Evolutionary conservation across 2,888 invertebrate genomes (phyloP), one percentile per base, ranked within the genome.

Genomic region (Salticus scenicus): DNA sequence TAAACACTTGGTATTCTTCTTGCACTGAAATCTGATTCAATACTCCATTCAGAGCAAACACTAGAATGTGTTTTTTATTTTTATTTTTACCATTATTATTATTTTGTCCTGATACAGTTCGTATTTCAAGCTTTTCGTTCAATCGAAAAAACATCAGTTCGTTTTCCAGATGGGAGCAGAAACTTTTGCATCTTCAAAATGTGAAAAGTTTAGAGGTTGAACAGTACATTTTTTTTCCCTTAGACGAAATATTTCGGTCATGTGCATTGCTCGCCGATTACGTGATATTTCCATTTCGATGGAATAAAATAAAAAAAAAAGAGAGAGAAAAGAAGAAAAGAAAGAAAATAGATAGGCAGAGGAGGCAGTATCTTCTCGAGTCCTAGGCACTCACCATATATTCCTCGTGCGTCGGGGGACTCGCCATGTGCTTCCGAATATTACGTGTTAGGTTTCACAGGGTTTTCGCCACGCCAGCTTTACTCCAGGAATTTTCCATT

Each of bases 401-500:
- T 41, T 66, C 76, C 77, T 66, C 63, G 42, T 78, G 57, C 69
- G 79, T 71, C 80, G 37, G 31, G 86, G 86, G 86, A 80, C 75
- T 33, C 47, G 76, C 37, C 80, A 71, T 79, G 80, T 86, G 86
- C 86, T 80, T 71, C 63, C 75, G 78, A 79, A 85, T 85, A 85
- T 85, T 79, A 85, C 86, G 86, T 80, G 80, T 86, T 80, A 80
- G 86, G 80, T 86, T 86, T 84, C 84, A 78, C 78, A 78, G 84
- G 84, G 84, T 84, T 84, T 77, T 86, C 80, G 80, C 86, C 86
- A 86, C 86, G 86, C 86, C 67, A 80, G 86, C 86, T 86, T 85
- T 86, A 66, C 67, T 75, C 75, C 80, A 73, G 37, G 76, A 86
- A 79, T 86, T 86, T 80, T 76, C 79, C 80, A 84, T 84, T 84